Conservation (phyloP, 2,113 vertebrate species). For the Halcyon malimbica region DNA sequence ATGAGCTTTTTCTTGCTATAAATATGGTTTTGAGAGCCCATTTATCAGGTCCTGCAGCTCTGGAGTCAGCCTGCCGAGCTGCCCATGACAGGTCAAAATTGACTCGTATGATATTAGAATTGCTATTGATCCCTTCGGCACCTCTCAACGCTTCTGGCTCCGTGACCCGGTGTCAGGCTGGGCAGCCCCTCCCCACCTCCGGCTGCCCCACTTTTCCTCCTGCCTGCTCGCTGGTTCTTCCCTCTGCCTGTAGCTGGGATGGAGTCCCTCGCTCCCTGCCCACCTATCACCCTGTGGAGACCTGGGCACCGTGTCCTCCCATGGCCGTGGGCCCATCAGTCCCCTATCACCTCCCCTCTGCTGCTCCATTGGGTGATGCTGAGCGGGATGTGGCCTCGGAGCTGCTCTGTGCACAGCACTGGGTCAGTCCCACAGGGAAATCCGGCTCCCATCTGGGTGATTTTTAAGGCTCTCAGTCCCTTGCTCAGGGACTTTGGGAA, state of each 20-base stretch:
- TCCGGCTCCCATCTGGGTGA: rapidly evolving
- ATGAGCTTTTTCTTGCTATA: slow-evolving; percentile 68
- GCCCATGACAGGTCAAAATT: slow-evolving; percentile 69
- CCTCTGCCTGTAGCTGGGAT: rapidly evolving
- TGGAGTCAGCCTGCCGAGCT: slow-evolving; percentile 56
- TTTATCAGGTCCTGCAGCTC: slow-evolving; percentile 67
- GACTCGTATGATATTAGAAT: slow-evolving; percentile 75
- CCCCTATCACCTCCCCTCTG: rapidly evolving
- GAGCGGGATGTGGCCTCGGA: rapidly evolving
- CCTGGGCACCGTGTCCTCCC: rapidly evolving
- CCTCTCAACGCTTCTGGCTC: slow-evolving; percentile 36
- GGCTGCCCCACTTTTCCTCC: not conserved
- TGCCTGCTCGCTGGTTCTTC: not conserved
- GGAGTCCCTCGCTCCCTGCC: not conserved
- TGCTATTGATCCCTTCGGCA: slow-evolving; percentile 72
- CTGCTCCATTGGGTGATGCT: not conserved
- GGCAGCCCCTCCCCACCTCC: not conserved
- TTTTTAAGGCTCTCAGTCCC: not conserved
- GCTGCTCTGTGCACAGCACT: not conserved
- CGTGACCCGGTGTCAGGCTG: slow-evolving; percentile 21
- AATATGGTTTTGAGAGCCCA: slow-evolving; percentile 69
- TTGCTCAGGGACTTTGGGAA: not conserved
- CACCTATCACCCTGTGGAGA: rapidly evolving
- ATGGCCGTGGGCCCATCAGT: rapidly evolving
- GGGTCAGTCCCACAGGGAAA: not conserved